Conservation (phyloP, 2,797 vertebrate species). For the Micrastur ruficollis region DNA sequence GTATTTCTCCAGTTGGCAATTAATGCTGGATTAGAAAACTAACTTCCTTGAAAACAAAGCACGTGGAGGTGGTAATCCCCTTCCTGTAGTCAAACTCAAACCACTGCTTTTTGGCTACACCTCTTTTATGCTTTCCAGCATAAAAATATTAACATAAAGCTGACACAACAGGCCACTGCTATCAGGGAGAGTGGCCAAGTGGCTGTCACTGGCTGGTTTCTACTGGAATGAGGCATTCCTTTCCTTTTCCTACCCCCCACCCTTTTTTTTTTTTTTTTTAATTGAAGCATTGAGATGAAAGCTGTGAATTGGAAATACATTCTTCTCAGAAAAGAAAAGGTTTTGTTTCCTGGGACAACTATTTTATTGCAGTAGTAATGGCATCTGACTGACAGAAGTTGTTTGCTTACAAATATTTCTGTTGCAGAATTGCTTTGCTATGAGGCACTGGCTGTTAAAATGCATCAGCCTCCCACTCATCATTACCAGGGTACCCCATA, state of each 20-base stretch:
- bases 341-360: neutral
- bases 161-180: neutral
- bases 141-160: neutral
- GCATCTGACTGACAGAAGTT: neutral
- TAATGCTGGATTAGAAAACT: neutral
- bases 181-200: neutral
- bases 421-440: neutral
- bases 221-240: neutral
- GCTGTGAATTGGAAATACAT: neutral
- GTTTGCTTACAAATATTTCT: neutral
- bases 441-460: neutral
- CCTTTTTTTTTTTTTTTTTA: neutral
- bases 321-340: neutral
- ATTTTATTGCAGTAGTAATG: neutral
- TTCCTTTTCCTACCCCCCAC: neutral
- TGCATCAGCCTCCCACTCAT: neutral
- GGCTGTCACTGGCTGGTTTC: neutral
- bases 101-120: neutral
- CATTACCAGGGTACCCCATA: neutral
- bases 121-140: neutral
- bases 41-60: neutral
- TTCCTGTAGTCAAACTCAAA: neutral
- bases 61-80: neutral
- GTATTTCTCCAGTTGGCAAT: neutral
- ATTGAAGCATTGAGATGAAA: neutral